Evolutionary conservation across 2,113 vertebrate species (phyloP).

Genomic region (Sinocyclocheilus maitianheensis): DNA sequence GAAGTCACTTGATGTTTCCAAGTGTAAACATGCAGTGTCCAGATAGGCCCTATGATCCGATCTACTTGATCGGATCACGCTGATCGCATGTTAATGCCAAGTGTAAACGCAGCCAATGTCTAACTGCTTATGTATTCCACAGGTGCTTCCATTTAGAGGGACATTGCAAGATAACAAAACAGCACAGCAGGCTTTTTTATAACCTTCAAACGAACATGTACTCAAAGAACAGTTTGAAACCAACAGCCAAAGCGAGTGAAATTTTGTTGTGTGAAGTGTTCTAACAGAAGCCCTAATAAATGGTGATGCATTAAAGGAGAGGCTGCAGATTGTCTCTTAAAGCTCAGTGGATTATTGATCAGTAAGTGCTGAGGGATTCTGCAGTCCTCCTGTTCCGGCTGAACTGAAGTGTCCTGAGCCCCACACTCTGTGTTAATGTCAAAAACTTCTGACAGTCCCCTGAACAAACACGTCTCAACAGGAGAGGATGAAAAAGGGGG

Average conservation of each 20-base stretch:
- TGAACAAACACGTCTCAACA: background rate
- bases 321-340: background rate
- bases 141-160: background rate
- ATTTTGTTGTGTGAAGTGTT: background rate
- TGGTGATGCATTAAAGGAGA: background rate
- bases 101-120: too few species aligned
- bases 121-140: slow-evolving; percentile 9
- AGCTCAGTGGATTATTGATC: slow-evolving; percentile 30
- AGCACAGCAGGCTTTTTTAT: background rate
- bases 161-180: background rate
- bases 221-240: slow-evolving; percentile 6
- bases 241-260: background rate
- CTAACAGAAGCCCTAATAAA: background rate
- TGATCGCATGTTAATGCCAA: too few species aligned
- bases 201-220: background rate
- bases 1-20: too few species aligned
- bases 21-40: too few species aligned
- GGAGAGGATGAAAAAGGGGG: background rate
- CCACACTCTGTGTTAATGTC: background rate
- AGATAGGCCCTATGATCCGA: too few species aligned
- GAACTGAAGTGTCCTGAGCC: background rate
- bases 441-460: slow-evolving; percentile 4
- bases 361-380: background rate
- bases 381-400: background rate
- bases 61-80: too few species aligned